Conservation (phyloP, 2,888 invertebrate species). For the Archips crataeganus region DNA sequence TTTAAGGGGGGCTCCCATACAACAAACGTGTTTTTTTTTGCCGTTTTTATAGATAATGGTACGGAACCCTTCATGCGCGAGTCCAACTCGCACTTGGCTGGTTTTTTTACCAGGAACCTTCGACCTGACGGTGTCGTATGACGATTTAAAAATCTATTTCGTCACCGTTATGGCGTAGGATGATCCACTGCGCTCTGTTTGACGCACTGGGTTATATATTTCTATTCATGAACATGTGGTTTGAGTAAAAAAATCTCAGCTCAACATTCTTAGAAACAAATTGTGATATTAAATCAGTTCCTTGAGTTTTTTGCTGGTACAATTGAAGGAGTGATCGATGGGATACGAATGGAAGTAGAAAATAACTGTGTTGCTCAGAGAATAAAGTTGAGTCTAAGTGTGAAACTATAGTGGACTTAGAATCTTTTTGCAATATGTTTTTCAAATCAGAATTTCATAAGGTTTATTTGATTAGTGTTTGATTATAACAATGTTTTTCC, state of each 20-base stretch:
- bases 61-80: no score
- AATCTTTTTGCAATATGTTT: not conserved
- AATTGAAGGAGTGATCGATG: conserved; percentile 7
- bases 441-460: conserved; percentile 19
- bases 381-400: not conserved
- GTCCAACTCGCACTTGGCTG: no score
- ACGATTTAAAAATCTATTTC: not conserved
- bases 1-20: no score
- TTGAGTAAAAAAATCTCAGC: conserved; percentile 19
- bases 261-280: conserved; percentile 22
- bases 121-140: not conserved
- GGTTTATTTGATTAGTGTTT: conserved; percentile 4
- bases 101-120: not conserved
- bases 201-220: conserved; percentile 29
- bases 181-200: conserved; percentile 20
- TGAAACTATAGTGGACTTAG: not conserved
- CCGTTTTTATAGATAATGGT: no score
- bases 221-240: conserved; percentile 34
- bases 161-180: conserved; percentile 36
- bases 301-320: conserved; percentile 17
- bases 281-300: conserved; percentile 17
- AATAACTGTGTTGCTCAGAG: not conserved
- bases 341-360: not conserved
- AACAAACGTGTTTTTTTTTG: no score
- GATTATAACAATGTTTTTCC: conserved; percentile 4